These are phyloP conservation scores for Cherax quadricarinatus DNA, from an alignment of 1,140 invertebrate genomes.

Conservation along the genomic window DNA sequence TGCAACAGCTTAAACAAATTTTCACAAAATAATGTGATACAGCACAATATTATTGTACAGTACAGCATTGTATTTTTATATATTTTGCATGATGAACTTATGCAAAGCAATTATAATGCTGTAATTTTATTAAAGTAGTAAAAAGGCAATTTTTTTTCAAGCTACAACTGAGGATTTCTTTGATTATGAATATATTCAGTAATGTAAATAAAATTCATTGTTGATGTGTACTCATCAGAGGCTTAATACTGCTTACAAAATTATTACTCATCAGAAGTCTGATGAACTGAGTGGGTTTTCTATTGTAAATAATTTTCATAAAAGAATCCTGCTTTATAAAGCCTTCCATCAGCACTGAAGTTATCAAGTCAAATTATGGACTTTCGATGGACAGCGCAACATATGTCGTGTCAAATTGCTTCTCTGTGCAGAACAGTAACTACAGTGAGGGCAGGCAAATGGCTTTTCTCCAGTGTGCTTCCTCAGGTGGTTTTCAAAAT, in stretches of 20 bases:
- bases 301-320: background rate
- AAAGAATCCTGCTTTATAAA: too few species aligned
- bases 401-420: constrained; percentile 37
- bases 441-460: constrained; percentile 33
- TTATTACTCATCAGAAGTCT: background rate
- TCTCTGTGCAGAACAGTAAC: constrained; percentile 37
- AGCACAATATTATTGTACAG: too few species aligned
- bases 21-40: too few species aligned
- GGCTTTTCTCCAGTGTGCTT: constrained; percentile 54
- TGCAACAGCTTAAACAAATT: too few species aligned
- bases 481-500: constrained; percentile 30
- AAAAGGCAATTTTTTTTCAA: too few species aligned
- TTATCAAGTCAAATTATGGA: background rate
- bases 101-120: too few species aligned
- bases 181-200: too few species aligned
- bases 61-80: too few species aligned
- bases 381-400: constrained; percentile 1
- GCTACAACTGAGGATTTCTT: too few species aligned
- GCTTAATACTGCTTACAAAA: background rate
- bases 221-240: background rate
- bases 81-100: too few species aligned
- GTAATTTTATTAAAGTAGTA: too few species aligned
- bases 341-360: background rate
- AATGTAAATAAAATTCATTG: background rate
- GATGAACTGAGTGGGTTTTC: background rate